Evolutionary conservation across 2,797 vertebrate genomes (phyloP).

Genomic region (Gobio occitaniae): DNA sequence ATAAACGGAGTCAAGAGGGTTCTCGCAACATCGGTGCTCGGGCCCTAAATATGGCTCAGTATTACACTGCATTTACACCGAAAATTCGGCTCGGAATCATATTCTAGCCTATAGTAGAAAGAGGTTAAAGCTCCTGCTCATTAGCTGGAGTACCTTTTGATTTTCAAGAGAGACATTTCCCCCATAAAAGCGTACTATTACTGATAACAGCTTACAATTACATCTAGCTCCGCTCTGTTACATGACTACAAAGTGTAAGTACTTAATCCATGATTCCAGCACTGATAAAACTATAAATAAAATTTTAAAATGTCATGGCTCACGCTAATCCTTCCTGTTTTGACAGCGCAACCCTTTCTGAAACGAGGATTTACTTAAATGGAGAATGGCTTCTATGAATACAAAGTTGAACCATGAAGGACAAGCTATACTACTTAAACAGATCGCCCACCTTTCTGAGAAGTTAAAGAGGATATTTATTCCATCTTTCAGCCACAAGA

Average conservation of each 20-base stretch:
- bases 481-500: conserved; percentile 77
- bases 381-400: not conserved
- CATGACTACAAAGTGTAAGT: conserved; percentile 20
- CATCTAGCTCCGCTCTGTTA: conserved; percentile 18
- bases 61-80: not conserved
- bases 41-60: not conserved
- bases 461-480: conserved; percentile 74
- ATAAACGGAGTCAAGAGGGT: no score
- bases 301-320: not conserved
- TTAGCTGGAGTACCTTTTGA: conserved; percentile 26
- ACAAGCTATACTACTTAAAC: not conserved
- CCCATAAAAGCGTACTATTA: not conserved
- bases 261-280: conserved; percentile 25
- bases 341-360: not conserved
- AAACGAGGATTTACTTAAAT: conserved; percentile 9
- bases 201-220: conserved; percentile 44
- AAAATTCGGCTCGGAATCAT: conserved; percentile 1
- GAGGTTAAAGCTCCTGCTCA: conserved; percentile 21
- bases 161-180: conserved; percentile 22
- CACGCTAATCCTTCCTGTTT: conserved; percentile 10
- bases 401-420: not conserved
- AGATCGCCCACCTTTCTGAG: conserved; percentile 78
- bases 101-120: not conserved
- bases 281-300: conserved; percentile 14
- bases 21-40: no score